Percentiles rank a stretch among this genome's conserved stretches.
Evolutionary conservation across 2,888 invertebrate genomes (phyloP).

Genomic region (Tachystola acroxantha): DNA sequence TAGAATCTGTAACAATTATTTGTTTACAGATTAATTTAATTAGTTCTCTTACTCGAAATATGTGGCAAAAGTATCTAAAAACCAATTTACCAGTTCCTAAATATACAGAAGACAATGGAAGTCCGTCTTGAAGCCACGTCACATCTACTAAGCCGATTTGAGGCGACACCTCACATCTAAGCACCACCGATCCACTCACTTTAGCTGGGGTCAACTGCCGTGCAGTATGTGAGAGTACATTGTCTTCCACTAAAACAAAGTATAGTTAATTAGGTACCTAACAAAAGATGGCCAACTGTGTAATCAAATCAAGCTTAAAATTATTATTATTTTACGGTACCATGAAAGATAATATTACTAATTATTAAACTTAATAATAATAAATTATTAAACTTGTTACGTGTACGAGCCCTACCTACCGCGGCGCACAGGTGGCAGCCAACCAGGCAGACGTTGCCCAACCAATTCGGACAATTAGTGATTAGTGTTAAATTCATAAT

Average conservation of each 20-base stretch:
- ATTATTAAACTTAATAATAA: no score
- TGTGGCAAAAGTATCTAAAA: no score
- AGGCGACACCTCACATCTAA: slow-evolving; percentile 61
- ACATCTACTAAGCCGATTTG: slow-evolving; percentile 58
- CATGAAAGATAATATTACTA: no score
- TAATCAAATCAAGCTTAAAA: background rate
- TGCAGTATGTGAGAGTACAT: slow-evolving; percentile 47
- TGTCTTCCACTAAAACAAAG: slow-evolving; percentile 54
- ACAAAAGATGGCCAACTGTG: background rate
- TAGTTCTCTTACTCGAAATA: no score
- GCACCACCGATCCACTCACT: slow-evolving; percentile 52
- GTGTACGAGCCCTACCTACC: no score
- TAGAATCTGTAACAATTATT: slow-evolving; percentile 40
- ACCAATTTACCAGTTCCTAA: slow-evolving; percentile 56
- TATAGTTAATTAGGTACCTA: background rate
- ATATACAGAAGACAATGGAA: slow-evolving; percentile 56
- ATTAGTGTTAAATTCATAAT: no score
- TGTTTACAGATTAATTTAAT: no score
- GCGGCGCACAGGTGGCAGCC: no score
- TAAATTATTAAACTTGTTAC: no score
- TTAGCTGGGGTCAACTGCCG: slow-evolving; percentile 62
- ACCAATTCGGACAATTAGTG: no score
- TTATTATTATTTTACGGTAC: no score
- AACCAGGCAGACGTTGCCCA: no score
- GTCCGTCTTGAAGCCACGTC: slow-evolving; percentile 65